Base-by-base conservation (phyloP, 2,888 invertebrate genomes). In the Axea sp. region DNA sequence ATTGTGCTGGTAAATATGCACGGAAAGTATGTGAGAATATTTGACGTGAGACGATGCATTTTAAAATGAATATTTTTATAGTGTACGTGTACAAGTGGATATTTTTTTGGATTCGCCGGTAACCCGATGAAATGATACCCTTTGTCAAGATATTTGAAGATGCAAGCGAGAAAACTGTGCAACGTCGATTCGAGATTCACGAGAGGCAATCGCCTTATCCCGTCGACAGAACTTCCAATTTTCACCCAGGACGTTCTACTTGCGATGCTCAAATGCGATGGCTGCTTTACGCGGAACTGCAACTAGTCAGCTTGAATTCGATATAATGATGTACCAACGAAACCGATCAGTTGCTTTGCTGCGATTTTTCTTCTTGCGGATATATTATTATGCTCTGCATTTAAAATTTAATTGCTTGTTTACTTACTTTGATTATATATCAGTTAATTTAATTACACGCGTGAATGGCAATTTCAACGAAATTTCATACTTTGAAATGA, bases 311-410 rank as follows among this genome's bases (percentile, higher is more conserved):
- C 62, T 67, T 8, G 9, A 15, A 28, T 8, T 73, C 67, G 73
- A n/a, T n/a, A 73, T 73, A 73, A 67, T 73, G 73, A 67, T 64
- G 67, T 67, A 62, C 62, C 37, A 47, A 49, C 39, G 47, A n/a
- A 37, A 45, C n/a, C 19, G 37, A 37, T 39, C 37, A 37, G 19
- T 24, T 39, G 22, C 30, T 11, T 28, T 12, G 8, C 9, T 5
- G 30, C 47, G 26, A 35, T 45, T 35, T 45, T 59, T 45, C 28
- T 28, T 39, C 28, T 28, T n/a, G n/a, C n/a, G n/a, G n/a, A n/a
- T n/a, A n/a, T n/a, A n/a, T n/a, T n/a, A n/a, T n/a, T n/a, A n/a
- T n/a, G n/a, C n/a, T n/a, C n/a, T n/a, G n/a, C n/a, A n/a, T n/a
- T n/a, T n/a, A n/a, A n/a, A n/a, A n/a, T n/a, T n/a, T n/a, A n/a